phyloP scores from a whole-genome alignment of 2,888 invertebrate species.

The Metallyticus violacea region DNA sequence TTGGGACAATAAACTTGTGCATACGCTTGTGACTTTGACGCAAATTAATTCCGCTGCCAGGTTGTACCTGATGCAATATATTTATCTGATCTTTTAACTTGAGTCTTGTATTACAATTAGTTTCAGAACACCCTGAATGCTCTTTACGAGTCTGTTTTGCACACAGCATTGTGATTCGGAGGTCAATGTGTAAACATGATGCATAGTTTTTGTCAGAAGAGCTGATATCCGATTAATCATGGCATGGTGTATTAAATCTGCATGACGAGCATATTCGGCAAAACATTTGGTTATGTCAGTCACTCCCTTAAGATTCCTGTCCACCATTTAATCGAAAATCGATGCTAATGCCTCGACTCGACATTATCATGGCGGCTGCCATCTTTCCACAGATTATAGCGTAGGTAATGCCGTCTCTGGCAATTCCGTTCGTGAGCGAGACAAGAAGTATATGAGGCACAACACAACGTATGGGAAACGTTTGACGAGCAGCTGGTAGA shows the following conservation, averaged over 20 bases:
- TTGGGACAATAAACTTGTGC: no score
- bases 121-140: no score
- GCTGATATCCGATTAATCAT: neutral
- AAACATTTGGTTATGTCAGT: neutral
- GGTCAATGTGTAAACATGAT: neutral
- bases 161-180: neutral
- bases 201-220: neutral
- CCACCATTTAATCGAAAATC: neutral
- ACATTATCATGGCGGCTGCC: neutral
- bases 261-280: neutral
- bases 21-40: no score
- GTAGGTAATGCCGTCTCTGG: neutral
- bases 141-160: neutral
- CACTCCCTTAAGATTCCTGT: neutral
- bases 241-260: neutral
- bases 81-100: no score
- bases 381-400: neutral
- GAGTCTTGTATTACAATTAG: no score
- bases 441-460: neutral
- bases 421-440: neutral
- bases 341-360: neutral
- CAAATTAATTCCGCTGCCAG: no score
- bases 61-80: no score
- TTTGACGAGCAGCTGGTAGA: no score
- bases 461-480: neutral